phyloP scores from a whole-genome alignment of 2,113 vertebrate genomes.

The Daubentonia madagascariensis region DNA sequence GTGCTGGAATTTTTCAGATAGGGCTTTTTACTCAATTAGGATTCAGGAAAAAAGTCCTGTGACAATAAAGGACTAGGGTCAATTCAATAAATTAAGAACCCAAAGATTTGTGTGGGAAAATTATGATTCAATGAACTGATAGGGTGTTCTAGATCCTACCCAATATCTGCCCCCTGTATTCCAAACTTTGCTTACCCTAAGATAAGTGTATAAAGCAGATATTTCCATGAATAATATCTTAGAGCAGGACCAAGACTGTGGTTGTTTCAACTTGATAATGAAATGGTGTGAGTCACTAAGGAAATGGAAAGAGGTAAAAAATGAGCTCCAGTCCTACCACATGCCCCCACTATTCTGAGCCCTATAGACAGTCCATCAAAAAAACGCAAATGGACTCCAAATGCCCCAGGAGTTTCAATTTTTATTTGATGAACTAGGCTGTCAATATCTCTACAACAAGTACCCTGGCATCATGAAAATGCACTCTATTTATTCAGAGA shows the following conservation, averaged over 20 bases:
- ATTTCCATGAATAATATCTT: neutral
- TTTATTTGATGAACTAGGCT: neutral
- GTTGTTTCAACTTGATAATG: neutral
- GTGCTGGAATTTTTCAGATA: neutral
- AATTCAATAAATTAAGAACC: neutral
- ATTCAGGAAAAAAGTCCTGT: neutral
- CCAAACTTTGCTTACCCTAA: neutral
- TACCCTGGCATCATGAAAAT: neutral
- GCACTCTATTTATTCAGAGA: slow-evolving; percentile 42
- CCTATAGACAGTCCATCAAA: neutral
- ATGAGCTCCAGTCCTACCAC: neutral
- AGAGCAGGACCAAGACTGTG: neutral
- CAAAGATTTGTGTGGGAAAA: neutral
- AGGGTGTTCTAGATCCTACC: neutral
- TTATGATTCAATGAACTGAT: neutral
- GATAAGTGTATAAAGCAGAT: neutral
- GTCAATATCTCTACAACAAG: neutral
- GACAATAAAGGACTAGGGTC: neutral
- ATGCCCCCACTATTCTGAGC: neutral
- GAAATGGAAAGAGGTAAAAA: neutral
- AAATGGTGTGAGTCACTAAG: neutral
- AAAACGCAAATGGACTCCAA: neutral
- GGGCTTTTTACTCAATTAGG: neutral
- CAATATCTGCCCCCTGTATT: neutral
- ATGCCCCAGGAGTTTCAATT: neutral